These are phyloP conservation scores for Strigamia transsilvanica DNA, from an alignment of 2,888 invertebrate genomes.

Conservation along the genomic window DNA sequence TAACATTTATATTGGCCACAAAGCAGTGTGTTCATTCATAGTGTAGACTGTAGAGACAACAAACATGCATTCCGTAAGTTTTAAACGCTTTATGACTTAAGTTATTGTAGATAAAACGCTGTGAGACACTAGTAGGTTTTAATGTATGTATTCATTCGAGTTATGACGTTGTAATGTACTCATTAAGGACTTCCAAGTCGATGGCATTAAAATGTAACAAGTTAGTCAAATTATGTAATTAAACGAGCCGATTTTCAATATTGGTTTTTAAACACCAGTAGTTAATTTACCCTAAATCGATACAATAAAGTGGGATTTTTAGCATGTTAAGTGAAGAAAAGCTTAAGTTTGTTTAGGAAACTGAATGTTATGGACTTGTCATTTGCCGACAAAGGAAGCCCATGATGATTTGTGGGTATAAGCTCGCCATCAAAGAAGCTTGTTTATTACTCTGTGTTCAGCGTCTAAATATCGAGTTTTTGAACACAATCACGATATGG, in stretches of 20 bases:
- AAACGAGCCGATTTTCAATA: not conserved
- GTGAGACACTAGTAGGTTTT: conserved; percentile 26
- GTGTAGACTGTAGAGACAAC: not conserved
- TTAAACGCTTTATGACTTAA: conserved; percentile 8
- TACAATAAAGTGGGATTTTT: conserved; percentile 17
- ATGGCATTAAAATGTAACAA: not conserved
- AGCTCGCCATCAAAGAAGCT: conserved; percentile 30
- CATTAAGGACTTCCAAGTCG: not conserved
- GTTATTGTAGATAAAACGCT: not conserved
- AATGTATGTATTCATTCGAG: conserved; percentile 25
- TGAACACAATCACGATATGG: conserved; percentile 14
- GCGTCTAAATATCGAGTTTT: not conserved
- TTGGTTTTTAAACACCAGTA: not conserved
- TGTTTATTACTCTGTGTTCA: conserved; percentile 21
- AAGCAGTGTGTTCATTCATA: conserved; percentile 18
- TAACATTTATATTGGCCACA: conserved; percentile 26
- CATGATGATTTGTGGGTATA: conserved; percentile 26
- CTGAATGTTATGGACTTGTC: conserved; percentile 18
- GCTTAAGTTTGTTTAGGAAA: conserved; percentile 5
- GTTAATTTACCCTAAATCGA: conserved; percentile 1
- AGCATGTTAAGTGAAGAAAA: conserved; percentile 25
- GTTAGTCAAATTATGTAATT: not conserved
- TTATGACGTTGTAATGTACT: conserved; percentile 2
- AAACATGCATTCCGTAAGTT: conserved; percentile 25
- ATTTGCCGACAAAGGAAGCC: conserved; percentile 21